phyloP scores from a whole-genome alignment of 2,113 vertebrate species.

The Oryzias melastigma region DNA sequence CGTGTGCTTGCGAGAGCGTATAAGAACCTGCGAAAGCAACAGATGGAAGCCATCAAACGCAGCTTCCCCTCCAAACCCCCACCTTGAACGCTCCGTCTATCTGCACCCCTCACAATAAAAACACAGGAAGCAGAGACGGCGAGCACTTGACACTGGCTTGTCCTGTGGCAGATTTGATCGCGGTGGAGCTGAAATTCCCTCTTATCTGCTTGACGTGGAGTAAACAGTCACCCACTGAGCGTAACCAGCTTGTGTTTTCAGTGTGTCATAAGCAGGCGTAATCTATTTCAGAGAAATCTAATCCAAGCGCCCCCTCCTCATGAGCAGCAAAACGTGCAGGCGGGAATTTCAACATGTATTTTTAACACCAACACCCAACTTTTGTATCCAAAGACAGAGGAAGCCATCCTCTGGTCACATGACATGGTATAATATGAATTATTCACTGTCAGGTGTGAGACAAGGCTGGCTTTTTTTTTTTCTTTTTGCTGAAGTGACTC shows the following conservation, averaged over 20 bases:
- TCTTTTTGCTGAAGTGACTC: slow-evolving; percentile 49
- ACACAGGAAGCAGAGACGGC: slow-evolving; percentile 57
- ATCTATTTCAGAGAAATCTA: slow-evolving; percentile 28
- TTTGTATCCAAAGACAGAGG: slow-evolving; percentile 47
- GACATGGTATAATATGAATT: slow-evolving; percentile 54
- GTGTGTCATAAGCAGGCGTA: slow-evolving; percentile 26
- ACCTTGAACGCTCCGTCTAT: slow-evolving; percentile 30
- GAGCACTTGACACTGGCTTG: slow-evolving; percentile 69
- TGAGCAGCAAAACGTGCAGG: slow-evolving; percentile 15
- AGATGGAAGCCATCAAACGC: slow-evolving; percentile 51
- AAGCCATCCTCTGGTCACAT: slow-evolving; percentile 54
- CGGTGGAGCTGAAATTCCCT: slow-evolving; percentile 48
- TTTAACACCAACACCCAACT: slow-evolving; percentile 27
- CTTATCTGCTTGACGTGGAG: slow-evolving; percentile 60
- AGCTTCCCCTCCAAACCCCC: slow-evolving; percentile 6
- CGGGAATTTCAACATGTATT: slow-evolving; percentile 21
- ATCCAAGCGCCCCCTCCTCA: neutral
- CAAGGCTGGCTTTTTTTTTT: neutral
- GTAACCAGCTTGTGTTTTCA: slow-evolving; percentile 48
- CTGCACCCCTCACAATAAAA: slow-evolving; percentile 58
- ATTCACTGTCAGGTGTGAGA: slow-evolving; percentile 53
- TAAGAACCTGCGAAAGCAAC: slow-evolving; percentile 25
- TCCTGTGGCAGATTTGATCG: slow-evolving; percentile 70
- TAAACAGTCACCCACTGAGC: slow-evolving; percentile 58
- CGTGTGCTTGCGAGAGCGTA: neutral